A percentile compares a stretch with the other conserved stretches of the same genome.
These are phyloP conservation scores for Jaculus jaculus DNA, from an alignment of 2,113 vertebrate species.

Conservation along the genomic window DNA sequence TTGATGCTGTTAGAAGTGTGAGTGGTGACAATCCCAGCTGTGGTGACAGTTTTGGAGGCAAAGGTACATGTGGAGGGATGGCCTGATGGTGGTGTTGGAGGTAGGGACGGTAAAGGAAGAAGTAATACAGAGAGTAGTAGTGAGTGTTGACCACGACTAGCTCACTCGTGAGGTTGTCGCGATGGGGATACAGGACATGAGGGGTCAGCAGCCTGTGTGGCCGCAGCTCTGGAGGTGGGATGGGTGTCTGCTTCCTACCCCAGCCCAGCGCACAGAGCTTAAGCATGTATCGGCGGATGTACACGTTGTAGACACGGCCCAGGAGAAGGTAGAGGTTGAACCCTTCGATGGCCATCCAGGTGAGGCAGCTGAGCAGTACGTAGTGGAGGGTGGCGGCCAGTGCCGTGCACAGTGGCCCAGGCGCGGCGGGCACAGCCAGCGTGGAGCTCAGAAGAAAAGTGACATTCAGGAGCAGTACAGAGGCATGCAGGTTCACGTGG, in stretches of 20 bases:
- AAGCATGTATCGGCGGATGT: constrained; percentile 70
- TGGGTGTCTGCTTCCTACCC: constrained; percentile 68
- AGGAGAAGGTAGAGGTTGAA: constrained; percentile 83
- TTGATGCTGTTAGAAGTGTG: no score
- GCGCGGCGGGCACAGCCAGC: rapidly evolving
- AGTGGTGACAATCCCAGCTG: no score
- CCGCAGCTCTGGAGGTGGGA: not conserved
- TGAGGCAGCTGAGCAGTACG: constrained; percentile 74
- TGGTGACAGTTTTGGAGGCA: not conserved
- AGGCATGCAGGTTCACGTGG: constrained; percentile 74
- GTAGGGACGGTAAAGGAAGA: rapidly evolving
- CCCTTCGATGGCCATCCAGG: constrained; percentile 84
- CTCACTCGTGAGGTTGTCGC: not conserved
- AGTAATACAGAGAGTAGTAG: not conserved
- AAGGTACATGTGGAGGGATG: rapidly evolving
- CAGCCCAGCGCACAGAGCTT: constrained; percentile 80
- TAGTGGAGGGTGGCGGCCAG: constrained; percentile 74
- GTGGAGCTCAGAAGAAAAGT: constrained; percentile 71
- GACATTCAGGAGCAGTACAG: constrained; percentile 74
- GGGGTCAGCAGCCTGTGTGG: rapidly evolving
- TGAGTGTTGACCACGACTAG: not conserved
- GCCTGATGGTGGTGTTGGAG: not conserved
- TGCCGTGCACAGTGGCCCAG: rapidly evolving
- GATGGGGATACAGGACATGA: not conserved
- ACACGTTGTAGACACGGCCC: constrained; percentile 78